Evolutionary conservation across 1,140 invertebrate species (phyloP).

Genomic region (Drosophila pachea): DNA sequence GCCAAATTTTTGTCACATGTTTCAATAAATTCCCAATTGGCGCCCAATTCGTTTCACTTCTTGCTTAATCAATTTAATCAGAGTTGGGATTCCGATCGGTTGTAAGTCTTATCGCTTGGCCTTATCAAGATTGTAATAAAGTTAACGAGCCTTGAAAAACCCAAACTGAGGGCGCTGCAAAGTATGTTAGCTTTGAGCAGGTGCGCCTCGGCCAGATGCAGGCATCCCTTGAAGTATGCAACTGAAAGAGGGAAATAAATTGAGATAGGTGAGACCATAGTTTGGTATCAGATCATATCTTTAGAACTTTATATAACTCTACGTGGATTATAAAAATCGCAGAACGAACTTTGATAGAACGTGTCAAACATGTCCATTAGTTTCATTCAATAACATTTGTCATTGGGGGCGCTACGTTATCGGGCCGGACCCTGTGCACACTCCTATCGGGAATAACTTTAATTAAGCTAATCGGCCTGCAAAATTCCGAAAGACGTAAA

Average conservation of each 20-base stretch:
- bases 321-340: too few relatives aligned
- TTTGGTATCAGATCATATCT: too few relatives aligned
- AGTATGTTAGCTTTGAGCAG: constrained; percentile 3
- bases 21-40: constrained; percentile 29
- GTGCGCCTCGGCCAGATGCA: not conserved
- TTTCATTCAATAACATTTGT: constrained; percentile 8
- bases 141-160: constrained; percentile 12
- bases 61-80: constrained; percentile 23
- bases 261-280: too few relatives aligned
- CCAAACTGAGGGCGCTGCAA: not conserved
- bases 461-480: constrained; percentile 57
- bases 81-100: constrained; percentile 20
- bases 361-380: too few relatives aligned
- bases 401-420: constrained; percentile 34
- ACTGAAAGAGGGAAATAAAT: not conserved
- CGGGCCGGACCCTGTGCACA: constrained; percentile 43
- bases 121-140: constrained; percentile 20
- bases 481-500: constrained; percentile 8
- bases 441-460: constrained; percentile 49
- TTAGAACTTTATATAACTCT: too few relatives aligned
- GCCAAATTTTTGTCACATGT: constrained; percentile 20
- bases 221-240: not conserved
- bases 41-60: not conserved
- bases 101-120: constrained; percentile 10
- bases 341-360: too few relatives aligned